Evolutionary conservation across 2,113 vertebrate genomes (phyloP).

Genomic region (Synchiropus splendidus): DNA sequence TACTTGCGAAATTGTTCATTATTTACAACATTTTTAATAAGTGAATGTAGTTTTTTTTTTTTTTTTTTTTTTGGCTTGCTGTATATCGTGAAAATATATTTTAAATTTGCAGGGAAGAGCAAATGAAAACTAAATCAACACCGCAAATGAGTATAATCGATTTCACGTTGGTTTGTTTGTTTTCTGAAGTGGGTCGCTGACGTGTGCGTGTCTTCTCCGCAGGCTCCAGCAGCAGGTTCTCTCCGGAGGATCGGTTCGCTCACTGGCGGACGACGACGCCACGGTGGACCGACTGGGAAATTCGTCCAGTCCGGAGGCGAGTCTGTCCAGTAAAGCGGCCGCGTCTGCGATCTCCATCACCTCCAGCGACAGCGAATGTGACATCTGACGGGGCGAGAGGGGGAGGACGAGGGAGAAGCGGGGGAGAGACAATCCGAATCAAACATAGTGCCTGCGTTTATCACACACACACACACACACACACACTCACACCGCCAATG

Average conservation of each 20-base stretch:
- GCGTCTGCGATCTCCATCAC: constrained; percentile 98
- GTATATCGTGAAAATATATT: too few relatives aligned
- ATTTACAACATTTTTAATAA: too few relatives aligned
- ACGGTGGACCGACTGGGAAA: constrained; percentile 77
- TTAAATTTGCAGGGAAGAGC: too few relatives aligned
- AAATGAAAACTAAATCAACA: too few relatives aligned
- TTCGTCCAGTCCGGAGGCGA: constrained; percentile 86
- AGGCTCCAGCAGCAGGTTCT: constrained; percentile 97
- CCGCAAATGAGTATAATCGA: too few relatives aligned
- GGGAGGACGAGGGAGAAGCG: constrained; percentile 29
- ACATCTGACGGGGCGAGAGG: constrained; percentile 73
- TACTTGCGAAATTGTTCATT: too few relatives aligned
- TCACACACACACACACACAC: constrained; percentile 18
- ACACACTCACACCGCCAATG: constrained; percentile 32
- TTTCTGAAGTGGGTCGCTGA: too few relatives aligned
- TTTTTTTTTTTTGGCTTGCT: too few relatives aligned
- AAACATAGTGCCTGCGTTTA: constrained; percentile 66
- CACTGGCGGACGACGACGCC: constrained; percentile 79
- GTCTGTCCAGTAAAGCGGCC: constrained; percentile 92
- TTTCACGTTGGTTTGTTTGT: too few relatives aligned
- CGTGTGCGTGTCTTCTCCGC: constrained; percentile 29
- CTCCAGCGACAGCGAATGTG: constrained; percentile 98
- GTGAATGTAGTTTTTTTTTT: too few relatives aligned
- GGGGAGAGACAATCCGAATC: constrained; percentile 65
- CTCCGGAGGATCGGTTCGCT: constrained; percentile 82